Conservation (phyloP, 2,113 vertebrate species). For the Microtus pennsylvanicus region DNA sequence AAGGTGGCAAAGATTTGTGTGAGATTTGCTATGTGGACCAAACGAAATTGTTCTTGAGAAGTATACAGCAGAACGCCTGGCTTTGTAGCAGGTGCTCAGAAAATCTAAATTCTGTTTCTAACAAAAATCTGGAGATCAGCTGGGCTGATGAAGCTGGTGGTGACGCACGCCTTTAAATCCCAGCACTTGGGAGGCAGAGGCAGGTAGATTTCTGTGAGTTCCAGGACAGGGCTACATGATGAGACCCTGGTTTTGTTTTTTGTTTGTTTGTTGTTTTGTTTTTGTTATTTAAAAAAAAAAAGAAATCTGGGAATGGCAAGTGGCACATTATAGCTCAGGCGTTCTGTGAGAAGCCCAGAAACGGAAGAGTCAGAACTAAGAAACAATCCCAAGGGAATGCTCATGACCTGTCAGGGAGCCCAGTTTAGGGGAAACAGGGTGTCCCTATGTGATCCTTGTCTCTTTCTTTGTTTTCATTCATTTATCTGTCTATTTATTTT, state of each 20-base stretch:
- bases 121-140: neutral
- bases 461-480: neutral
- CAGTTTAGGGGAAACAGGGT: neutral
- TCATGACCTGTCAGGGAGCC: neutral
- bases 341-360: neutral
- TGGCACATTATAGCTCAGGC: neutral
- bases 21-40: neutral
- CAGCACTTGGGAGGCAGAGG: neutral
- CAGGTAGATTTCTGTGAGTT: neutral
- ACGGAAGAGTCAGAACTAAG: neutral
- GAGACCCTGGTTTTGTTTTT: neutral
- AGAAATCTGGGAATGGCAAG: conserved; percentile 21
- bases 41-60: conserved; percentile 11
- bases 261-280: too few relatives aligned
- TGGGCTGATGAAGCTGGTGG: neutral
- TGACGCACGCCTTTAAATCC: too few relatives aligned
- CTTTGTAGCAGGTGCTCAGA: neutral
- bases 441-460: neutral
- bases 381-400: conserved; percentile 14
- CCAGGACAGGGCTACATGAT: neutral
- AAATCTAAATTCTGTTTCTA: neutral
- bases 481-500: neutral
- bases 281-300: too few relatives aligned
- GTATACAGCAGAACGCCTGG: neutral
- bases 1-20: neutral